Conservation (phyloP, 2,113 vertebrate species). For the Cygnus atratus region DNA sequence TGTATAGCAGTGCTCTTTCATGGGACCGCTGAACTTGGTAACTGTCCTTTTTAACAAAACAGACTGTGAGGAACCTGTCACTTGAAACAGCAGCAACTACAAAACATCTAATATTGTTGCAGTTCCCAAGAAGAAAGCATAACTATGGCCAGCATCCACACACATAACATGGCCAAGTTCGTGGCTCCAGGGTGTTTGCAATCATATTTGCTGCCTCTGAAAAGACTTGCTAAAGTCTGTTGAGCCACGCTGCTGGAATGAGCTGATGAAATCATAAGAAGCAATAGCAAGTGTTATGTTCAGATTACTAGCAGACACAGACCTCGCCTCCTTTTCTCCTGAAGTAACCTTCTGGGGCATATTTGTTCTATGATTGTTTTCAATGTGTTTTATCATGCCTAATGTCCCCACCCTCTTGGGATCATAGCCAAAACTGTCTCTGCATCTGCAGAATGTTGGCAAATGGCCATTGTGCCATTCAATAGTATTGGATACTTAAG, state of each 20-base stretch:
- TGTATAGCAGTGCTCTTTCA: not conserved
- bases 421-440: not conserved
- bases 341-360: not conserved
- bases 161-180: not conserved
- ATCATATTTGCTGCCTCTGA: constrained; percentile 26
- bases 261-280: constrained; percentile 13
- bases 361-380: not conserved
- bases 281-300: not conserved
- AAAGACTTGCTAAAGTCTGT: constrained; percentile 28
- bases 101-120: not conserved
- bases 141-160: not conserved
- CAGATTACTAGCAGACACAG: not conserved
- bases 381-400: not conserved
- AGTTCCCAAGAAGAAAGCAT: not conserved
- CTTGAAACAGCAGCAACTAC: not conserved
- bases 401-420: not conserved
- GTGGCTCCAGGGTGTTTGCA: not conserved
- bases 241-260: constrained; percentile 24
- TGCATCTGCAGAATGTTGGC: not conserved
- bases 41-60: not conserved
- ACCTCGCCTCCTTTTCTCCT: not conserved
- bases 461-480: not conserved
- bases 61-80: not conserved
- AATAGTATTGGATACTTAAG: not conserved
- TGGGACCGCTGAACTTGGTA: accelerated